These are phyloP conservation scores for Megaptera novaeangliae DNA, from an alignment of 2,113 vertebrate species.

Conservation along the genomic window DNA sequence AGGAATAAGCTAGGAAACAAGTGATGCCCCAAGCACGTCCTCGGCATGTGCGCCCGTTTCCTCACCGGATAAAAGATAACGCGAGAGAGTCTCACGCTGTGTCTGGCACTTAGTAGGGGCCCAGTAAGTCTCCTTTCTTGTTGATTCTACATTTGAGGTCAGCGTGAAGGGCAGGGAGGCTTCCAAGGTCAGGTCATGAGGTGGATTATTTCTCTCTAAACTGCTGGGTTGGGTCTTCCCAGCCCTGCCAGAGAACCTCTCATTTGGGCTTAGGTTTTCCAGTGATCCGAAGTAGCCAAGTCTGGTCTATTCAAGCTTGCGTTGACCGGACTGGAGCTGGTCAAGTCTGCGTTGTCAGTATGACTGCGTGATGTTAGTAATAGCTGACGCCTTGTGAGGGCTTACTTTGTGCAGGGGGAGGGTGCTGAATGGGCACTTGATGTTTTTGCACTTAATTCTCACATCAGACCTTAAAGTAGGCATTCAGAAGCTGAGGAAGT, in stretches of 20 bases:
- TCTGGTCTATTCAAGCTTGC: not conserved
- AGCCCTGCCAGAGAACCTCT: not conserved
- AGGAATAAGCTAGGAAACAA: not conserved
- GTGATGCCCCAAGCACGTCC: no score
- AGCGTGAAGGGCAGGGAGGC: not conserved
- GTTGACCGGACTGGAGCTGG: no score
- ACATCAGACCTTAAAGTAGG: not conserved
- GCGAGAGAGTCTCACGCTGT: not conserved
- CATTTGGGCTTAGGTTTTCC: not conserved
- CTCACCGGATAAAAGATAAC: not conserved
- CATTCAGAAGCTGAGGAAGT: not conserved
- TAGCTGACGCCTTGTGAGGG: not conserved
- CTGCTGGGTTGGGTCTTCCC: not conserved
- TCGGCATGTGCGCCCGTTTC: not conserved
- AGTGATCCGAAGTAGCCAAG: not conserved
- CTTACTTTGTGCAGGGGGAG: not conserved
- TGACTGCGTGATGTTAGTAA: not conserved
- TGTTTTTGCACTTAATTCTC: not conserved
- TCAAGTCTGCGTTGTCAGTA: not conserved
- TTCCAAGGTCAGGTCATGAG: conserved; percentile 48
- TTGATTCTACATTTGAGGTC: not conserved
- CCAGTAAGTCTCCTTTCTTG: not conserved
- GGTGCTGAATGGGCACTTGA: not conserved
- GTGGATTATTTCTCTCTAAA: not conserved
- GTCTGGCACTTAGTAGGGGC: not conserved